Evolutionary conservation across 2,888 invertebrate genomes (phyloP), one percentile per base, ranked within the genome.

Genomic region (Tillus elongatus): DNA sequence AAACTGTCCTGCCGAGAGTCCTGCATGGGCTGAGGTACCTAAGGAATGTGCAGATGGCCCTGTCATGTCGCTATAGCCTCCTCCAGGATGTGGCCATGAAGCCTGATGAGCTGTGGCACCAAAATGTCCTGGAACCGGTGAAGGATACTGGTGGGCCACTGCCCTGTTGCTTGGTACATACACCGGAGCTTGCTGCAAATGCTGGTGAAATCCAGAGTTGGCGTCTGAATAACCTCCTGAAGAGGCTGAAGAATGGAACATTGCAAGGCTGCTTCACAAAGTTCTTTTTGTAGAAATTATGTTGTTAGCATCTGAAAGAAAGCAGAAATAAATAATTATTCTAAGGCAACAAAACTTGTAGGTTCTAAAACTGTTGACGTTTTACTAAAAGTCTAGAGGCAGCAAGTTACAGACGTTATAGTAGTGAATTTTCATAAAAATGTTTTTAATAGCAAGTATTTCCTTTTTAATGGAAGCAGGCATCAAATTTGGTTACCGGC

Each of bases 151-250:
- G 26, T 72, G 69, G 39, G 76, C 67, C 34, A 62, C 57, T 8
- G 62, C 56, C 33, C 76, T 70, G 45, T 75, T 75, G 16, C 78
- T 75, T 26, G 79, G 78, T 41, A 80, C 80, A 63, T 80, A 81
- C 30, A 81, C 80, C 3, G 80, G 80, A 2, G 77, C 63, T 42
- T 71, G 71, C 13, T 71, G 66, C 45, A 59, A 53, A 52, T 67
- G 68, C 37, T 70, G 66, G 43, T 66, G 65, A 42, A 61, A 61
- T 33, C 55, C 54, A 30, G 57, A 44, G 45, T 58, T 57, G 31
- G 57, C 52, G 48, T 64, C 65, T 46, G 55, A 53, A 52, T 64
- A 63, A 39, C 60, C 59, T 30, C 57, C 54, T 30, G 55, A 51
- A 27, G 54, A 54, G 15, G 60, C 47, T 39, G 58, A 48, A 43